phyloP scores from a whole-genome alignment of 1,140 invertebrate species.

The Drosophila albomicans region DNA sequence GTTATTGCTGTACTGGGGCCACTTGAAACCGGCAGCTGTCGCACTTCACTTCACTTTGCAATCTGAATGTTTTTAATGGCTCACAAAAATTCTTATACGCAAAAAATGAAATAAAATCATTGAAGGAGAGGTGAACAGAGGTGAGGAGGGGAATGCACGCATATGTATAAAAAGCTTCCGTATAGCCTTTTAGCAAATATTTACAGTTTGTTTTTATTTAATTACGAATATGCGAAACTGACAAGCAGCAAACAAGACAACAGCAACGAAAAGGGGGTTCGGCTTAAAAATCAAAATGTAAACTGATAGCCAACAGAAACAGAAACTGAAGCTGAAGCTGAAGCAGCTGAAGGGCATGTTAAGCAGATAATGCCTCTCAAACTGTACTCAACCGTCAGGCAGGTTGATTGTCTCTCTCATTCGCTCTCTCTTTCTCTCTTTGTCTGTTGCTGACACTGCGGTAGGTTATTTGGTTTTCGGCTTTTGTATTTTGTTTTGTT shows the following conservation, averaged over 20 bases:
- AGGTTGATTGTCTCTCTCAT: constrained; percentile 39
- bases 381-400: constrained; percentile 61
- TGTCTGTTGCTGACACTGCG: constrained; percentile 35
- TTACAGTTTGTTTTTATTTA: constrained; percentile 76
- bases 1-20: constrained; percentile 49
- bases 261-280: not conserved
- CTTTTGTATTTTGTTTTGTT: constrained; percentile 13
- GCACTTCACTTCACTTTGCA: constrained; percentile 78
- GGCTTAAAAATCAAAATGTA: constrained; percentile 48
- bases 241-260: constrained; percentile 29
- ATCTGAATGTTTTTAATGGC: constrained; percentile 59
- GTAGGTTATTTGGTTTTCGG: constrained; percentile 51
- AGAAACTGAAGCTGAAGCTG: constrained; percentile 20
- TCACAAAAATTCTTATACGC: constrained; percentile 50
- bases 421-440: not conserved
- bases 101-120: constrained; percentile 21
- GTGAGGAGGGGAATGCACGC: not conserved
- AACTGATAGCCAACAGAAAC: constrained; percentile 48
- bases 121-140: constrained; percentile 37
- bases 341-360: constrained; percentile 43
- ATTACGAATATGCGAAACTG: constrained; percentile 61
- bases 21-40: constrained; percentile 73
- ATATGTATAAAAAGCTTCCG: constrained; percentile 69
- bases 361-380: constrained; percentile 57
- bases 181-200: constrained; percentile 81